A percentile compares a stretch with the other conserved stretches of the same genome.
Evolutionary conservation across 1,140 invertebrate genomes (phyloP).

Genomic region (Zophobas morio): DNA sequence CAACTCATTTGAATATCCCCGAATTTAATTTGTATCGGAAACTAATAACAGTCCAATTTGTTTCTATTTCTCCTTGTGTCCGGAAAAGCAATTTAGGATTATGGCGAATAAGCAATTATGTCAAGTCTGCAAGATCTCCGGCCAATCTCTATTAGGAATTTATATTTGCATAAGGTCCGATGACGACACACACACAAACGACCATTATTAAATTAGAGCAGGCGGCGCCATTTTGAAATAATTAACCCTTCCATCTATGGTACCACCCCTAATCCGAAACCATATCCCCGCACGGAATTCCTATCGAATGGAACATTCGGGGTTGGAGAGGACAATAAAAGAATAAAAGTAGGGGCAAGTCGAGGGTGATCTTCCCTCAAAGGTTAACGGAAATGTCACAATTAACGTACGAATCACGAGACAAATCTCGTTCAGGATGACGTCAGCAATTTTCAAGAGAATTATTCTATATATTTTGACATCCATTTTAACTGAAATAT

Average conservation of each 20-base stretch:
- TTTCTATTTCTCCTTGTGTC: not conserved
- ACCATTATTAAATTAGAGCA: constrained; percentile 42
- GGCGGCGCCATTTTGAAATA: constrained; percentile 45
- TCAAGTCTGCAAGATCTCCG: constrained; percentile 30
- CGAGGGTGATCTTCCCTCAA: too few species aligned
- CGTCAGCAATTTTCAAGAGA: too few species aligned
- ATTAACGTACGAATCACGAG: too few species aligned
- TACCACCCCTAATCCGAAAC: constrained; percentile 20
- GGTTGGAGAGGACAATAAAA: constrained; percentile 1
- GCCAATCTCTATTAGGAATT: constrained; percentile 39
- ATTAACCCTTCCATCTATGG: constrained; percentile 40
- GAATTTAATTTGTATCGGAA: constrained; percentile 21
- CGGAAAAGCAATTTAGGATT: constrained; percentile 13
- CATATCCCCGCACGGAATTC: constrained; percentile 1
- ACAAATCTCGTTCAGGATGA: too few species aligned
- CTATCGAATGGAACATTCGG: constrained; percentile 38
- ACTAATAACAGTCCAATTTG: constrained; percentile 13
- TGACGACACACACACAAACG: constrained; percentile 34
- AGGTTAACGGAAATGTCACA: too few species aligned
- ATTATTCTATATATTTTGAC: too few species aligned
- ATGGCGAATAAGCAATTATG: constrained; percentile 28
- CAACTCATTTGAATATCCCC: not conserved
- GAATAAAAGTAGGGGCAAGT: not conserved
- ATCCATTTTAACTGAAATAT: too few species aligned
- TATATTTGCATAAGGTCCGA: constrained; percentile 44